Evolutionary conservation across 1,140 invertebrate species (phyloP), one percentile per base, ranked within the genome.

Genomic region (Aplysia californica): DNA sequence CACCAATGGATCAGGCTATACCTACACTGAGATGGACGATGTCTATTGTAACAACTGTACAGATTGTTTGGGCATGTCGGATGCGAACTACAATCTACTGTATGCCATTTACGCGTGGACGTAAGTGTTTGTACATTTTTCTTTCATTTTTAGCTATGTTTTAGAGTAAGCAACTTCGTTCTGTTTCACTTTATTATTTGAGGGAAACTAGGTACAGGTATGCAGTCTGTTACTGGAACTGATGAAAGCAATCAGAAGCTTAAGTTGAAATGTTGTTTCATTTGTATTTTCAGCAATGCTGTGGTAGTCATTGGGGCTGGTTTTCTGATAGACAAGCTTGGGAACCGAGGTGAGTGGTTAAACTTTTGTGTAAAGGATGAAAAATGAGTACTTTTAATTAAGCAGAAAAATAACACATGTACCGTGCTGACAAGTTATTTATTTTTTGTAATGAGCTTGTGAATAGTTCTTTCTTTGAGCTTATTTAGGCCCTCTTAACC

Each of bases 31-130:
- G 31, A 21, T 26, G 35, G 26, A n/a, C n/a, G 18, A 23, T 21
- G 50, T 21, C 59, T 74, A 74, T 39, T 79, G 76, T 78, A 74
- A 78, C 23, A 85, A 84, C 76, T 89, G 89, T 83, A 68, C 82
- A 55, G 89, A 89, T 72, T 90, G 90, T 78, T 81, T 90, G 5
- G 89, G 86, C 38, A 87, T 90, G 89, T 83, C 86, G 3, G 78
- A 83, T 50, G 84, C 84, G 76, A 78, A 90, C 39, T 91, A 90
- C 77, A 91, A 91, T 74, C 80, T 90, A 0, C 83, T 91, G 0
- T 91, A 91, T 86, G 89, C 89, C 26, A 88, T 91, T 33, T 91
- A 90, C 83, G 89, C 90, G 36, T 91, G 90, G 90, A 90, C 89
- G 90, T 91, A 86, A 86, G 89, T 90, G 64, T 59, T 38, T 23